Evolutionary conservation across 1,140 invertebrate species (phyloP), one percentile per base, ranked within the genome.

Genomic region (Papilio polyxenes): DNA sequence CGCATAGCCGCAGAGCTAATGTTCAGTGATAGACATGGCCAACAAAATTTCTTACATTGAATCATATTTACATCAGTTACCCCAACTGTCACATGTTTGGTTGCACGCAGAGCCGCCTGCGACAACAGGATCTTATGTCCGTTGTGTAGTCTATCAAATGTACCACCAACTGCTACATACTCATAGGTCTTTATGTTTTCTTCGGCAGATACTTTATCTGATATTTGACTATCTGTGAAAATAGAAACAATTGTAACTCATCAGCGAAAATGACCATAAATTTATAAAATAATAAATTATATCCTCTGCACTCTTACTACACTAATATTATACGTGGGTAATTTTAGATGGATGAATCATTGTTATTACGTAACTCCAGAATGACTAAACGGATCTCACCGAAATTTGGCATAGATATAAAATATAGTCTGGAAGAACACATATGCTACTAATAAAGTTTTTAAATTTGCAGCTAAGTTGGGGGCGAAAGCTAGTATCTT

Each of bases 81-180:
- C 23, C 99, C 99, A 79, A 99, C 97, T 72, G 98, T 98, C 1
- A 99, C 92, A 85, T 96, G 96, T 84, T 97, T 96, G 13, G 95
- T 96, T 62, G 97, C 96, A 65, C 96, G 93, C 15, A 99, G 88
- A 62, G 97, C 96, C 44, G 98, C 98, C 94, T 98, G 97, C 17
- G 96, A 97, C 7, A 99, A 92, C 44, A 99, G 94, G 85, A 99
- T 97, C 93, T 99, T 99, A 93, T 99, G 99, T 0, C 99, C 99
- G 90, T 96, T 96, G 91, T 99, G 99, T 37, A 99, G 93, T 65
- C 98, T 94, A 95, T 99, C 99, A 95, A 99, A 99, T 15, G 99
- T 99, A 8, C 99, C 99, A 56, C 99, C 99, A 0, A 99, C 89
- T 23, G 98, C 97, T 37, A 98, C 97, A 95, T 97, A 96, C 80